Evolutionary conservation across 1,140 invertebrate genomes (phyloP), one percentile per base, ranked within the genome.

Genomic region (Plodia interpunctella): DNA sequence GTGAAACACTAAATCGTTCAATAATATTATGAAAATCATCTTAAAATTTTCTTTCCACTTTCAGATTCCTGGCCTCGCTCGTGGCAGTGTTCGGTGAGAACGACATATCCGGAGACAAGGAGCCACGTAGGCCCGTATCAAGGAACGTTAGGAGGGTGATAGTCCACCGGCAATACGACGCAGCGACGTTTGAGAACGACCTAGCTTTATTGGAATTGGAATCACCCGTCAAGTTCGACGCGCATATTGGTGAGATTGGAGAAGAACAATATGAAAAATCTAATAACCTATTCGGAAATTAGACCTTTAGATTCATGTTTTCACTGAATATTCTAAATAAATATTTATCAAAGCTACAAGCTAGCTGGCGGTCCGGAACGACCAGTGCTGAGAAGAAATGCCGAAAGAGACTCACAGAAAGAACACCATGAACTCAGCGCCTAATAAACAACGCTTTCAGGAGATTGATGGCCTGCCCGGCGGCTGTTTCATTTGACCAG

Each of bases 1-100:
- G n/a, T n/a, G n/a, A n/a, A n/a, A n/a, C n/a, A n/a, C 21, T 6
- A 25, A 44, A 44, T 4, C 4, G 15, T 44, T n/a, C 0, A 35
- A 35, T n/a, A 2, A 15, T 44, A 44, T 17, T 44, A 44, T 9
- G 11, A 32, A 32, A n/a, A n/a, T n/a, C n/a, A n/a, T 10, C 10
- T 32, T 32, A 32, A 32, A 32, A 44, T 44, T 44, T 44, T 32
- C 30, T 32, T 32, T 32, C 30, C 30, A 10, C 30, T 83, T 78
- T 2, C 82, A 97, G 96, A 58, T 98, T 98, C 83, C 88, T 98
- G 49, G 96, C 96, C 1, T 97, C 96, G 0, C 83, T 98, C 57
- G 94, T 98, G 10, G 96, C 97, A 0, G 96, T 98, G 3, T 94
- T 98, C 70, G 97, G 97, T 0, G 97, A 98, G 78, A 96, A 94